Evolutionary conservation across 2,888 invertebrate species (phyloP).

Genomic region (Rhogogaster chlorosoma): DNA sequence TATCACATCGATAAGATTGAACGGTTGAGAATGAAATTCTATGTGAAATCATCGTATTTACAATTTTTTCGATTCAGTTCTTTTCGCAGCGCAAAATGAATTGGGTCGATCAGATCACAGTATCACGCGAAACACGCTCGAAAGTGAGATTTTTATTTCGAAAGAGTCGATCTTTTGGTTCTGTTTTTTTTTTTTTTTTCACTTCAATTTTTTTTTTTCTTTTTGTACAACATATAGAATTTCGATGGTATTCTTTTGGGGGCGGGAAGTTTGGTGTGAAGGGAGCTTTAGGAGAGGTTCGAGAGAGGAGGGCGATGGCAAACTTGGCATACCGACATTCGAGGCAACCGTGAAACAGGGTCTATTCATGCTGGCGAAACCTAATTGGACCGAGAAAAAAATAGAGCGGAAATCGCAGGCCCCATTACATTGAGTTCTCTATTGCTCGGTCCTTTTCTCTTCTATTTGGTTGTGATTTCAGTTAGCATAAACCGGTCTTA

Average conservation of each 20-base stretch:
- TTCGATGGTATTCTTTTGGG: background rate
- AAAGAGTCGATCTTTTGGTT: background rate
- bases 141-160: background rate
- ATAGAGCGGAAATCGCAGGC: slow-evolving; percentile 72
- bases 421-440: slow-evolving; percentile 67
- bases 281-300: background rate
- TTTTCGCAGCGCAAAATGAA: background rate
- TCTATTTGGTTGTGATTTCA: slow-evolving; percentile 36
- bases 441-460: slow-evolving; percentile 55
- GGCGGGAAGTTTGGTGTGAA: background rate
- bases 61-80: background rate
- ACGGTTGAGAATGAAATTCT: background rate
- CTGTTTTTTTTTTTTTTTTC: background rate
- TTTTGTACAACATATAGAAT: background rate
- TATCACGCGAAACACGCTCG: background rate
- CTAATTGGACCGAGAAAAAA: slow-evolving; percentile 70
- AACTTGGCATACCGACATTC: slow-evolving; percentile 43
- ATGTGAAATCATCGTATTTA: background rate
- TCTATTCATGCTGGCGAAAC: slow-evolving; percentile 67
- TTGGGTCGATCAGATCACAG: background rate
- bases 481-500: slow-evolving; percentile 43
- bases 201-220: background rate
- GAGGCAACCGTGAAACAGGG: slow-evolving; percentile 62
- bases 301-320: slow-evolving; percentile 10
- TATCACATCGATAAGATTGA: background rate